Evolutionary conservation across 2,113 vertebrate species (phyloP), one percentile per base, ranked within the genome.

Genomic region (Heliornis fulica): DNA sequence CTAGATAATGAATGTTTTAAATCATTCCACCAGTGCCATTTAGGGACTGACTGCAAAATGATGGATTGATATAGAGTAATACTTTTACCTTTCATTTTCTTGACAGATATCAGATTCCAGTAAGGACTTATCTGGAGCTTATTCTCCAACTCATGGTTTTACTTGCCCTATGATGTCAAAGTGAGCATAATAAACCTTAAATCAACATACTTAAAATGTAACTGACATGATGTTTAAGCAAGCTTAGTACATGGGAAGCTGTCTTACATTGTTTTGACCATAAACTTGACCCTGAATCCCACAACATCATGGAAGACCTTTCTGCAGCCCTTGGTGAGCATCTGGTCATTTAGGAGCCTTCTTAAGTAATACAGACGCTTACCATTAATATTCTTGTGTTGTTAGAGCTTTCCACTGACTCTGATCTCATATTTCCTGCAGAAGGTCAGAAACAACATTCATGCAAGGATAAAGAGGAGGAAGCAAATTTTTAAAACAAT

Each of bases 401-500:
- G 63, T 83, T 63, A 46, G 28, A 77, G 34, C 50, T 84, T 3
- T 16, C 36, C 53, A 64, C 10, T 29, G n/a, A n/a, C 10, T 80
- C 76, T 75, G 40, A 89, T 84, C 78, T 82, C 19, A 46, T 86
- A 81, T 86, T 95, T 93, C 34, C 48, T 43, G 15, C 69, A 91
- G 65, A 91, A 48, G 48, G 46, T 21, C 60, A 87, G 77, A 95
- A 91, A 71, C 57, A 87, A 51, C 11, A 68, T 16, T 11, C 3
- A 3, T 45, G 16, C 48, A 92, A 82, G 25, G 19, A 88, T 57
- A 85, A 84, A 91, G 41, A 78, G 10, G 43, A 78, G 54, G 10
- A 82, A 72, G 57, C 18, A 89, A 56, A 93, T 91, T 89, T n/a
- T 87, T 36, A 60, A 94, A 95, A 95, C 82, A 94, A 64, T 78